Evolutionary conservation across 35 echinoderm and acorn worm species (phyloP), one percentile per base, ranked within the genome.

Genomic region (Heliocidaris erythrogramma): DNA sequence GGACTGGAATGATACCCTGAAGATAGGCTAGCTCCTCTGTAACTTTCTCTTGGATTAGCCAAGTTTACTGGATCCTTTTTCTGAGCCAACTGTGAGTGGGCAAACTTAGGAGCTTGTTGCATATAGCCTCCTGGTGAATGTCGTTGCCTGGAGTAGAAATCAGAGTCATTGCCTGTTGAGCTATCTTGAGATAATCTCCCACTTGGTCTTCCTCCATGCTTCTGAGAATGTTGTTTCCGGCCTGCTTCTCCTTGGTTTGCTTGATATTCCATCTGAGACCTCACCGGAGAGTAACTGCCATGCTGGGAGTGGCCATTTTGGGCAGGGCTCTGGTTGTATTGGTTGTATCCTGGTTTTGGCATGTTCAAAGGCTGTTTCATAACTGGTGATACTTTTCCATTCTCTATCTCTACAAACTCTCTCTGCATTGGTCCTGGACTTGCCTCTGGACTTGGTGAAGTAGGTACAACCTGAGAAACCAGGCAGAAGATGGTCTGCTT

Each of bases 131-230:
- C 65, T 78, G 65, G 35, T 42, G 35, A 78, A 5, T 18, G 65
- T 78, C 18, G 21, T 89, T 89, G 87, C 31, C 17, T 89, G 87
- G 85, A 86, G 31, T 32, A 89, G 48, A 59, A 24, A 59, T 69
- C 93, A 60, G 86, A 89, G 32, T 94, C 24, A 78, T 96, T 84
- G 30, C 59, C 86, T 29, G 48, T 93, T 21, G 93, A 32, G 48
- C 95, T 94, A 48, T 96, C 93, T 88, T 94, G 95, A 91, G 95
- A 94, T 13, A 93, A 35, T 90, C 86, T 91, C 11, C 88, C 8
- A 47, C 61, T 49, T 35, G 49, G 60, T n/a, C 91, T 93, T 14
- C 78, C 71, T 30, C 86, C 48, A 30, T 92, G 69, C 85, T 92
- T 86, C 29, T 42, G 53, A 17, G n/a, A 14, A n/a, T 94, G 95